These are phyloP conservation scores for Capromys pilorides DNA, from an alignment of 2,797 vertebrate species.

Conservation along the genomic window DNA sequence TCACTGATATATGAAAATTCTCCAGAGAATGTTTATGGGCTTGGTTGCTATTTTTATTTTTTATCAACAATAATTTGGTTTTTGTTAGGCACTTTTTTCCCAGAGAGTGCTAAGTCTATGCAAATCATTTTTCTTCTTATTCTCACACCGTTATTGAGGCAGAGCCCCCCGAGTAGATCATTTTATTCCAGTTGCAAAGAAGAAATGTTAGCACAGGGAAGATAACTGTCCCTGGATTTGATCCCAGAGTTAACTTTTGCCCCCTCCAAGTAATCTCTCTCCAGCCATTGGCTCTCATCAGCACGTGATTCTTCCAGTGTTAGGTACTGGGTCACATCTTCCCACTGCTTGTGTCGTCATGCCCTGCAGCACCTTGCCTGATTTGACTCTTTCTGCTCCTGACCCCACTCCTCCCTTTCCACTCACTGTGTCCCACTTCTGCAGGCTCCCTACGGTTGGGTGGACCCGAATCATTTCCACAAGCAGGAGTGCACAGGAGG, in stretches of 20 bases:
- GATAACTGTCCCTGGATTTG: neutral
- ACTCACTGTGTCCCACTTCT: too few species aligned
- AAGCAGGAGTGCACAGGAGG: neutral
- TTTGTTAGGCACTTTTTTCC: conserved; percentile 69
- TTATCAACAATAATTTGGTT: conserved; percentile 70
- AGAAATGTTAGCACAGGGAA: conserved; percentile 25
- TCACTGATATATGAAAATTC: conserved; percentile 78
- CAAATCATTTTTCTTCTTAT: conserved; percentile 64
- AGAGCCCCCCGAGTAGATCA: conserved; percentile 63
- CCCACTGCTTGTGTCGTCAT: neutral
- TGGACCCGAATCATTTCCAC: neutral
- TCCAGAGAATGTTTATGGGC: conserved; percentile 61
- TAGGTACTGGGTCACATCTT: neutral
- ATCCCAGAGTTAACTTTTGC: conserved; percentile 30
- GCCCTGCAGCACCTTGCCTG: neutral
- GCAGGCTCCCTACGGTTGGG: neutral
- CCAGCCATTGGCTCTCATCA: neutral
- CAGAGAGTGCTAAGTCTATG: conserved; percentile 54
- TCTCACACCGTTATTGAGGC: conserved; percentile 57
- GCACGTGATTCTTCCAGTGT: neutral
- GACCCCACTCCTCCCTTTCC: neutral
- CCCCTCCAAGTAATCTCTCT: neutral
- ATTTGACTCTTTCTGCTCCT: neutral
- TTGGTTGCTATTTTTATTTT: conserved; percentile 74
- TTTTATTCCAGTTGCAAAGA: conserved; percentile 64